These are phyloP conservation scores for Metallyticus violacea DNA, from an alignment of 2,888 invertebrate species.

Conservation along the genomic window DNA sequence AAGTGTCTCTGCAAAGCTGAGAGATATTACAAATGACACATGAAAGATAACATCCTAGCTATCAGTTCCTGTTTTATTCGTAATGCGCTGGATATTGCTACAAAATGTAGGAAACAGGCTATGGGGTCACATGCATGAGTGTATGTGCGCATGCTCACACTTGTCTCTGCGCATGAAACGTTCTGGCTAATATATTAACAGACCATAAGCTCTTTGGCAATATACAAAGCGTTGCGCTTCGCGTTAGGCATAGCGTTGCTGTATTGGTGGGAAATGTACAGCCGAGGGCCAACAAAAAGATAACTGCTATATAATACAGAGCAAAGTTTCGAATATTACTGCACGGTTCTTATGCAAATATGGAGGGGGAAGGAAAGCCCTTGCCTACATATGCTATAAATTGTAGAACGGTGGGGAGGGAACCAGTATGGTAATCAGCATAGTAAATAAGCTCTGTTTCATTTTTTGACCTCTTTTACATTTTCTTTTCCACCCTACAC, in stretches of 20 bases:
- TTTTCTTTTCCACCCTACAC: background rate
- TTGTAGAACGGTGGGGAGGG: background rate
- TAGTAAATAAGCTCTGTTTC: background rate
- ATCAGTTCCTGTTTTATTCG: too few species aligned
- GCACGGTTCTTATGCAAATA: background rate
- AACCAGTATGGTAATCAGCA: background rate
- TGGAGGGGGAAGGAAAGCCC: background rate
- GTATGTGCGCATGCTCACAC: too few species aligned
- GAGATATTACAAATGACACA: too few species aligned
- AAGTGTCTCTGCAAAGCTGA: too few species aligned
- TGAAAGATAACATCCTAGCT: too few species aligned
- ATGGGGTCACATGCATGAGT: too few species aligned
- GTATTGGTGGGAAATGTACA: background rate
- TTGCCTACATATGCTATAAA: background rate
- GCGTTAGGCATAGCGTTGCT: background rate
- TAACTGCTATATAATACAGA: background rate
- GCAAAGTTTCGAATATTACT: background rate
- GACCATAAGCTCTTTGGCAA: background rate
- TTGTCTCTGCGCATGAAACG: too few species aligned
- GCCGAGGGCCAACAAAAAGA: background rate
- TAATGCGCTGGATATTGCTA: too few species aligned
- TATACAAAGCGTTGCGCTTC: background rate
- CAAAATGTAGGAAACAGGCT: too few species aligned
- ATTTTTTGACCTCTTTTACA: background rate
- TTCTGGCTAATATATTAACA: background rate